Evolutionary conservation across 2,797 vertebrate genomes (phyloP), one percentile per base, ranked within the genome.

Genomic region (Benthosema pterotum): DNA sequence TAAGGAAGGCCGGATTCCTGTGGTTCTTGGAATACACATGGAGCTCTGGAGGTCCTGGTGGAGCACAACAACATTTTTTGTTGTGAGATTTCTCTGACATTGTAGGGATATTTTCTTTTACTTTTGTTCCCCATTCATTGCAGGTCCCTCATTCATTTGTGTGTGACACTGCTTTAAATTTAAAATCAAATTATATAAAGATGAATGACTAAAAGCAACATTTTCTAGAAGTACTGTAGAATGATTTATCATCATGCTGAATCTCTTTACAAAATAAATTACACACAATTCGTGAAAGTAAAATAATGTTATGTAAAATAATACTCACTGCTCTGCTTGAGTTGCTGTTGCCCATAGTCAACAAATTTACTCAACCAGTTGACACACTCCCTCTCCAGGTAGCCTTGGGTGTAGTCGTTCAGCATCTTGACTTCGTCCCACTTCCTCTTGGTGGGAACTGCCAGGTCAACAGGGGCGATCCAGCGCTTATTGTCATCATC

Each of bases 361-460:
- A 74, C 1, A 53, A 93, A 93, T 28, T 52, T 80, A 0, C 0
- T 2, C 62, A 93, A 60, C 92, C 92, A 93, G 0, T 74, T 9
- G 2, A 91, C 65, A 55, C 92, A 93, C 78, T 93, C 91, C 0
- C 69, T 72, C 80, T 90, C 75, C 83, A 93, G 87, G 80, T 93
- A 93, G 3, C 83, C 82, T 38, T 79, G 87, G 79, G 91, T 93
- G 90, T 93, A 92, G 1, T 89, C 86, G 58, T 85, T 93, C 8
- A 93, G 88, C 22, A 87, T 81, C 11, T 38, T 3, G 2, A 89
- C 83, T 0, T 0, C 0, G 14, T 93, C 90, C 92, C 92, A 93
- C 72, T 91, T 93, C 3, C 1, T 66, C 75, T 89, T 92, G 61
- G 90, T 92, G 3, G n/a, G 11, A 0, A 0, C 0, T 0, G 84